Conservation (phyloP, 2,888 invertebrate species). For the Sympetrum striolatum region DNA sequence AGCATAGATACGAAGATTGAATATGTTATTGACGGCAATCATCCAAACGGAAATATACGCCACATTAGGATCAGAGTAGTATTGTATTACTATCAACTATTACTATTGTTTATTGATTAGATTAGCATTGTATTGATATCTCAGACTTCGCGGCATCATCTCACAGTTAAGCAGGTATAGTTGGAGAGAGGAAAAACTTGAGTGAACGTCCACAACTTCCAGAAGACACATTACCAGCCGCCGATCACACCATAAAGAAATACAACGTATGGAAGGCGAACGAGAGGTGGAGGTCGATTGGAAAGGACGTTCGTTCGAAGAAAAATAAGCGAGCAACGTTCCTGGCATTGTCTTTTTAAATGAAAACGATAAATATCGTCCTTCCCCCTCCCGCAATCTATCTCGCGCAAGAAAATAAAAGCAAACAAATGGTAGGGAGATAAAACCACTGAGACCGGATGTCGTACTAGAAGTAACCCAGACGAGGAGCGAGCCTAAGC, state of each 20-base stretch:
- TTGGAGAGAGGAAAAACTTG: neutral
- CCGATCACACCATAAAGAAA: neutral
- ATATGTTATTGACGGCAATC: neutral
- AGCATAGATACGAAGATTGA: too few relatives aligned
- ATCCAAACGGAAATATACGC: neutral
- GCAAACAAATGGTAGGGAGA: neutral
- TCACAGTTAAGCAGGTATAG: neutral
- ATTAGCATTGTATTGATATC: too few relatives aligned
- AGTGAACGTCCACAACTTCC: neutral
- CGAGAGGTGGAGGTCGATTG: neutral
- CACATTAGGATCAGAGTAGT: neutral
- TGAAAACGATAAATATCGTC: neutral
- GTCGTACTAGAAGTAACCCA: neutral
- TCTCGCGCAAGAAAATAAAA: neutral
- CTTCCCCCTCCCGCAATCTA: neutral
- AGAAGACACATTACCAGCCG: neutral
- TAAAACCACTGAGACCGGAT: neutral
- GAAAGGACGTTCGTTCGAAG: neutral
- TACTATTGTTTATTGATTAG: too few relatives aligned
- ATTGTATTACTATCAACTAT: too few relatives aligned
- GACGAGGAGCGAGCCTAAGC: neutral
- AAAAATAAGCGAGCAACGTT: neutral
- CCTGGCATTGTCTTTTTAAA: neutral
- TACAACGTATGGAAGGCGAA: neutral
- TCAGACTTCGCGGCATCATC: neutral